Evolutionary conservation across 1,140 invertebrate species (phyloP), one percentile per base, ranked within the genome.

Genomic region (Marisa cornuarietis): DNA sequence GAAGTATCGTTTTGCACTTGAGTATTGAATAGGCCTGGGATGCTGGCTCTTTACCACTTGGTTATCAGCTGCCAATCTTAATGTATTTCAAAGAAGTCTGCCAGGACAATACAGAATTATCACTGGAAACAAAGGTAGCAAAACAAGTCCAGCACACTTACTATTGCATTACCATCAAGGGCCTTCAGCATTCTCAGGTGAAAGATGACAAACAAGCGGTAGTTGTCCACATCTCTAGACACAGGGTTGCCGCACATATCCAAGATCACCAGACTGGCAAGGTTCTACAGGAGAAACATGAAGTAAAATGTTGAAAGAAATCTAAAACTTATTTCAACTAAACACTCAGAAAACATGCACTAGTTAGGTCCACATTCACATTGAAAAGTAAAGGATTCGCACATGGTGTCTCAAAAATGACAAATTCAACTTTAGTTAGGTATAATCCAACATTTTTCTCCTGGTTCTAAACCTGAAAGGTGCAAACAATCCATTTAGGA

Each of bases 181-280:
- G 89, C 89, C 80, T 90, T 90, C 22, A 91, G 81, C 69, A 84
- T 85, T 76, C 87, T 88, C 14, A 91, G 84, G 80, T 91, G 90
- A 78, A 90, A 91, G 52, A 91, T 89, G 58, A 91, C 83, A 86
- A 91, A 91, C 69, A 91, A 80, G 75, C 91, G 79, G 77, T 91
- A 91, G 79, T 91, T 90, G n/a, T 90, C 88, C 31, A 85, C 83
- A 58, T 88, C 86, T n/a, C 74, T 80, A 0, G 84, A 85, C n/a
- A 91, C 83, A 16, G 90, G 90, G 80, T 91, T 91, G 14, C 87
- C 89, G 84, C 81, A 88, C 83, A 91, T 77, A 80, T 91, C 91
- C 68, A 91, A 81, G 49, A 91, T 91, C 20, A 90, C 85, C 51
- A 91, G 80, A 78, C 85, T 88, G 18, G 80, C 71, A 65, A 90